phyloP scores from a whole-genome alignment of 1,140 invertebrate species.

The Drosophila ercepeae region DNA sequence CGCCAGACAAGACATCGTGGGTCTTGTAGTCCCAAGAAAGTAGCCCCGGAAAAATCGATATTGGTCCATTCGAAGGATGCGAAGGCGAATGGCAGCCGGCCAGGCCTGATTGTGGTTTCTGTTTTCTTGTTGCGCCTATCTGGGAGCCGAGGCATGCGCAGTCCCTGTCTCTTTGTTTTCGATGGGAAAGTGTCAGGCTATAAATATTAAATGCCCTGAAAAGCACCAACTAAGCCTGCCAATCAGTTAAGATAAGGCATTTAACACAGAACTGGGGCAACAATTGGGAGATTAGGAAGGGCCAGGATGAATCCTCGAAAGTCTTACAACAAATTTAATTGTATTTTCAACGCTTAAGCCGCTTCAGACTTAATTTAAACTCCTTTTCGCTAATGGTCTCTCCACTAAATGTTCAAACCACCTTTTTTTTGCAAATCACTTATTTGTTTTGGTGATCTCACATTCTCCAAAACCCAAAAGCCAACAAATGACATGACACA shows the following conservation, averaged over 20 bases:
- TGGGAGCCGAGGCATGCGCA: conserved; percentile 26
- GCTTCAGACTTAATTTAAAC: no score
- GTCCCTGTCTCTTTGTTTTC: background rate
- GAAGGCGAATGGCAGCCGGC: conserved; percentile 11
- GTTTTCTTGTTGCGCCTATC: conserved; percentile 48
- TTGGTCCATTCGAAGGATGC: conserved; percentile 32
- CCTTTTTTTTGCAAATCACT: conserved; percentile 25
- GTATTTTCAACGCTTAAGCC: no score
- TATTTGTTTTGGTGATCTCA: conserved; percentile 30
- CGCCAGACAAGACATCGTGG: background rate
- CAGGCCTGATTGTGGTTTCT: conserved; percentile 12
- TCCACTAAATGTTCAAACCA: background rate
- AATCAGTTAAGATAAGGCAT: conserved; percentile 20
- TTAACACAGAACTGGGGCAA: conserved; percentile 5
- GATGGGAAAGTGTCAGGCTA: conserved; percentile 32
- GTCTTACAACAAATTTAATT: no score
- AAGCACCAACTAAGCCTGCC: conserved; percentile 8
- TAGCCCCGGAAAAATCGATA: conserved; percentile 48
- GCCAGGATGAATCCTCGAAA: background rate
- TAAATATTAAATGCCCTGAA: conserved; percentile 32
- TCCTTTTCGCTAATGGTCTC: background rate
- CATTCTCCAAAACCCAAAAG: conserved; percentile 1
- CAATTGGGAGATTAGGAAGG: background rate
- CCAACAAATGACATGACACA: conserved; percentile 43
- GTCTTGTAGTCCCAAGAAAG: no score